These are phyloP conservation scores for Rhyacichthys aspro DNA, from an alignment of 2,797 vertebrate species.

Conservation along the genomic window DNA sequence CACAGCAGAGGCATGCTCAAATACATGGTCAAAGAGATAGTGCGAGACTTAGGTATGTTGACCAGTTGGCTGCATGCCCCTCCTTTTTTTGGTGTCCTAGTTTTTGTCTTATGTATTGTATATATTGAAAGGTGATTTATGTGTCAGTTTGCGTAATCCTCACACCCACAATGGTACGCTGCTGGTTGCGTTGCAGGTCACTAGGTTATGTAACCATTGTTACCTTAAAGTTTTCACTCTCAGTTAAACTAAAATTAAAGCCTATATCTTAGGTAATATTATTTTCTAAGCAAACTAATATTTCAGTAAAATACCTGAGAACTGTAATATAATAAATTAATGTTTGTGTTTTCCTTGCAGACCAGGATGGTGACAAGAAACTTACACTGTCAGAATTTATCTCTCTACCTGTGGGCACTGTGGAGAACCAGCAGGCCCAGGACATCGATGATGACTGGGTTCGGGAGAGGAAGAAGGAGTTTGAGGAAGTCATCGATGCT, in stretches of 20 bases:
- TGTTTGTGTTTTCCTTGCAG: conserved; percentile 62
- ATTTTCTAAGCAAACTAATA: no score
- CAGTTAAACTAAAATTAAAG: no score
- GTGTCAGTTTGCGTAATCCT: no score
- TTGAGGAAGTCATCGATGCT: conserved; percentile 91
- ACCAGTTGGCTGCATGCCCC: background rate
- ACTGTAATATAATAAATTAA: background rate
- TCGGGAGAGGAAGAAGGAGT: conserved; percentile 91
- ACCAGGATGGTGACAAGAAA: conserved; percentile 92
- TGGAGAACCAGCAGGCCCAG: conserved; percentile 95
- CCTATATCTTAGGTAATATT: no score
- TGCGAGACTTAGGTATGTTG: conserved; percentile 88
- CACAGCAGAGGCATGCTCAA: conserved; percentile 95
- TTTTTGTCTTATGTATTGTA: no score
- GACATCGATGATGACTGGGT: conserved; percentile 97
- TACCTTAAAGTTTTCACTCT: no score
- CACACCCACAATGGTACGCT: no score
- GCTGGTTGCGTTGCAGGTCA: no score
- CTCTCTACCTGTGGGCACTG: conserved; percentile 92
- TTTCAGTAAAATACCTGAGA: no score
- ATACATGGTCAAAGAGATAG: conserved; percentile 97
- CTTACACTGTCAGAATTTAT: conserved; percentile 94
- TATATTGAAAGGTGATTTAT: no score
- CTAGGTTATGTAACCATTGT: no score
- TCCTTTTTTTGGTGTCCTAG: background rate